These are phyloP conservation scores for Rafetus swinhoei DNA, from an alignment of 2,113 vertebrate species.

Conservation along the genomic window DNA sequence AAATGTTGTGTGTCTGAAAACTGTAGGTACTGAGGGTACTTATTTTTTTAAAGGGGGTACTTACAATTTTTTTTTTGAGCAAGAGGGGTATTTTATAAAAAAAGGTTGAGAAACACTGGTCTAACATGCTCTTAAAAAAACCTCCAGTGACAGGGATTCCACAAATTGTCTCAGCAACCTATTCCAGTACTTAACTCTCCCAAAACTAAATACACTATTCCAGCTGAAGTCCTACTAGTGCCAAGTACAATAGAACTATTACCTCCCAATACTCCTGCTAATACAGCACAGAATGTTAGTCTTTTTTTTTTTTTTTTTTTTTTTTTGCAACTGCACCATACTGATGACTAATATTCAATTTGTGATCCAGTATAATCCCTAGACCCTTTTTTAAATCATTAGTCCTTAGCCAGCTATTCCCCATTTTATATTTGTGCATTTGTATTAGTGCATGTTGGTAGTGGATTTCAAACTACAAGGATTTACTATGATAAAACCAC, in stretches of 20 bases:
- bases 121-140: neutral
- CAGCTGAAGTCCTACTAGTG: neutral
- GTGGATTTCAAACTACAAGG: neutral
- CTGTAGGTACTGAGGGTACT: no score
- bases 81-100: no score
- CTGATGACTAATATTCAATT: neutral
- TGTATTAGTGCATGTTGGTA: accelerated
- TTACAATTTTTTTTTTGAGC: no score
- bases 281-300: neutral
- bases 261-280: neutral
- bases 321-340: neutral
- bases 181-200: neutral
- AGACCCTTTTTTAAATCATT: no score
- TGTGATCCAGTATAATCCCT: no score
- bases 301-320: neutral
- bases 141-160: neutral
- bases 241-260: neutral
- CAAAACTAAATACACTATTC: no score
- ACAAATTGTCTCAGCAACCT: neutral
- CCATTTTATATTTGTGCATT: no score
- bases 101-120: no score
- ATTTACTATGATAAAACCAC: neutral
- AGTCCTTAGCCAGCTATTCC: no score
- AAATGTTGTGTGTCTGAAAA: no score
- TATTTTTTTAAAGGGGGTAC: no score